Evolutionary conservation across 2,113 vertebrate species (phyloP).

Genomic region (Platysteira castanea): DNA sequence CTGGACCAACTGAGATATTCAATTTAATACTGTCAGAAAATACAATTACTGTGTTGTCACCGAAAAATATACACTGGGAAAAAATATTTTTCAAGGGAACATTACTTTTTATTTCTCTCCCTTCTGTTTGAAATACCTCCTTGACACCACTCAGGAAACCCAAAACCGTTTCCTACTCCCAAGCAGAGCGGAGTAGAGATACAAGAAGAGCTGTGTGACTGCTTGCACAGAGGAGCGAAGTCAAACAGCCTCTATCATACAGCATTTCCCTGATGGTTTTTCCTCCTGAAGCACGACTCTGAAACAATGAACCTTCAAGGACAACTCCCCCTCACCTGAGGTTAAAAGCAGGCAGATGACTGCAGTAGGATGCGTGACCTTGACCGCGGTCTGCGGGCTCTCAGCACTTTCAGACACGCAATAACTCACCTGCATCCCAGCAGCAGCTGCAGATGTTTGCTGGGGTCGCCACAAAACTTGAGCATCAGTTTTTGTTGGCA

Average conservation of each 20-base stretch:
- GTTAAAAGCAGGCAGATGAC: background rate
- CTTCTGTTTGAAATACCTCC: background rate
- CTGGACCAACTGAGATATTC: background rate
- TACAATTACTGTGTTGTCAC: background rate
- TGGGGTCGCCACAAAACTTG: background rate
- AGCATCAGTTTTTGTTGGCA: background rate
- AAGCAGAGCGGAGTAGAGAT: background rate
- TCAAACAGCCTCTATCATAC: background rate
- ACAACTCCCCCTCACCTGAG: background rate
- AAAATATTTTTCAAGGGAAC: background rate
- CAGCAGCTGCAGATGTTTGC: background rate
- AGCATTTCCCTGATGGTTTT: background rate
- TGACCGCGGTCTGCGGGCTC: rapidly evolving
- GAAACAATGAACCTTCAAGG: background rate
- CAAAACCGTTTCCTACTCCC: background rate
- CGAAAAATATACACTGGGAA: background rate
- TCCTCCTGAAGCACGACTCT: background rate
- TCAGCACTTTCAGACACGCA: background rate
- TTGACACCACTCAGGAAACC: background rate
- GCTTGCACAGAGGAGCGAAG: background rate
- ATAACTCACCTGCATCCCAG: background rate
- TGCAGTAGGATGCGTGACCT: background rate
- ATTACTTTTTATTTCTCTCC: background rate
- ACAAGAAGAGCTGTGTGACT: rapidly evolving
- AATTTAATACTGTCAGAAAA: background rate